A percentile compares a stretch with the other conserved stretches of the same genome.
Evolutionary conservation across 2,797 vertebrate species (phyloP).

Genomic region (Hoplostethus mediterraneus): DNA sequence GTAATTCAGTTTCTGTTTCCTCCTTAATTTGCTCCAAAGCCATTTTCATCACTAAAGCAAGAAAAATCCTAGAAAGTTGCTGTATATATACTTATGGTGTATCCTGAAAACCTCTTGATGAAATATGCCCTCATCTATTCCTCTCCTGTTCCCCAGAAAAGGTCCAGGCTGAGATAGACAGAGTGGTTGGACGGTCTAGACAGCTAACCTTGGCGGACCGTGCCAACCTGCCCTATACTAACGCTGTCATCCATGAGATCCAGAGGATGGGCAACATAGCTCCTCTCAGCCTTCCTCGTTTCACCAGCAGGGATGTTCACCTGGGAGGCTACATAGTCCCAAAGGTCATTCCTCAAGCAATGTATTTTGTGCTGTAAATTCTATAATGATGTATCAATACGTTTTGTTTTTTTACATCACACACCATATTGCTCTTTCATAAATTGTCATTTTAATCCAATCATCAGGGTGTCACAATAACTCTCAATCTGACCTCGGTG

Average conservation of each 20-base stretch:
- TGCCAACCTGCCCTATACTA: constrained; percentile 61
- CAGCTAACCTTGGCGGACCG: constrained; percentile 54
- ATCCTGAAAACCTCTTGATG: constrained; percentile 54
- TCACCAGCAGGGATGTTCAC: constrained; percentile 44
- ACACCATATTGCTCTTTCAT: background rate
- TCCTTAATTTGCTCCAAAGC: no score
- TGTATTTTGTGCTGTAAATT: no score
- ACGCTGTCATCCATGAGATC: constrained; percentile 71
- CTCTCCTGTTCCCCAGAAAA: constrained; percentile 48
- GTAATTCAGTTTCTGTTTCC: no score
- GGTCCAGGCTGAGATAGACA: constrained; percentile 68
- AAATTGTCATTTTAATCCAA: background rate
- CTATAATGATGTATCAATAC: no score
- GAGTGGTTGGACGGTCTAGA: constrained; percentile 57
- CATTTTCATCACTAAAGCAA: no score
- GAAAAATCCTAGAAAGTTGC: no score
- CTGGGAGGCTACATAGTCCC: constrained; percentile 59
- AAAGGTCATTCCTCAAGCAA: constrained; percentile 37
- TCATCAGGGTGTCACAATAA: constrained; percentile 50
- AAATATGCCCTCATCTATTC: no score
- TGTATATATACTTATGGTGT: background rate
- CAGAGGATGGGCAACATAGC: constrained; percentile 62
- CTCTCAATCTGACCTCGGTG: constrained; percentile 67
- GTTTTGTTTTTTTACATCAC: background rate
- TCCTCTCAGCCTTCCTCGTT: constrained; percentile 54